Conservation (phyloP, 2,888 invertebrate genomes). For the Petrophora chlorosata region DNA sequence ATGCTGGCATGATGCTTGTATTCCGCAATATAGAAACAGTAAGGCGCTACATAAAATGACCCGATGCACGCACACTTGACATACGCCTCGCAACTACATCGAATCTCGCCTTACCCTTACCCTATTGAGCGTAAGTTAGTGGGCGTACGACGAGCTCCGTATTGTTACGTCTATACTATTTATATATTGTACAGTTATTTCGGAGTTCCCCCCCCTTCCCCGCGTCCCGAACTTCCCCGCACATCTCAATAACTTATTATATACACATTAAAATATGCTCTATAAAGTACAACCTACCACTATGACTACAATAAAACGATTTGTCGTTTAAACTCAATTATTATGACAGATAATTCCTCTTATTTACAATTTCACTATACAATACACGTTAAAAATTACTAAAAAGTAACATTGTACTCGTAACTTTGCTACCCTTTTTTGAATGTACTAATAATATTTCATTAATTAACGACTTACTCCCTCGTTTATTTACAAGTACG, state of each 20-base stretch:
- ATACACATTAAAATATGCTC: slow-evolving; percentile 70
- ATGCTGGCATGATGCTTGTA: slow-evolving; percentile 1
- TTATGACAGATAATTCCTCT: slow-evolving; percentile 83
- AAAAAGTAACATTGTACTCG: slow-evolving; percentile 82
- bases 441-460: slow-evolving; percentile 64
- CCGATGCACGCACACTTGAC: neutral
- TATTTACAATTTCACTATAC: slow-evolving; percentile 82
- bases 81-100: neutral
- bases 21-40: slow-evolving; percentile 1
- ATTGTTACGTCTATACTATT: slow-evolving; percentile 1
- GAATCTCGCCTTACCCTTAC: neutral
- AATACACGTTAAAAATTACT: slow-evolving; percentile 74
- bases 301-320: slow-evolving; percentile 82
- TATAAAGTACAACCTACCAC: slow-evolving; percentile 75
- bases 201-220: slow-evolving; percentile 27
- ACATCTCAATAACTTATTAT: slow-evolving; percentile 61
- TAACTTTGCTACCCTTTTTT: slow-evolving; percentile 71
- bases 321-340: slow-evolving; percentile 79
- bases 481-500: slow-evolving; percentile 70
- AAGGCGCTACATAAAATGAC: neutral
- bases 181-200: slow-evolving; percentile 1
- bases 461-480: slow-evolving; percentile 53
- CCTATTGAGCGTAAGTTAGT: neutral
- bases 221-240: slow-evolving; percentile 34
- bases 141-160: neutral